A percentile compares a stretch with the other conserved stretches of the same genome.
These are phyloP conservation scores for Yponomeuta malinellus DNA, from an alignment of 2,888 invertebrate species.

Conservation along the genomic window DNA sequence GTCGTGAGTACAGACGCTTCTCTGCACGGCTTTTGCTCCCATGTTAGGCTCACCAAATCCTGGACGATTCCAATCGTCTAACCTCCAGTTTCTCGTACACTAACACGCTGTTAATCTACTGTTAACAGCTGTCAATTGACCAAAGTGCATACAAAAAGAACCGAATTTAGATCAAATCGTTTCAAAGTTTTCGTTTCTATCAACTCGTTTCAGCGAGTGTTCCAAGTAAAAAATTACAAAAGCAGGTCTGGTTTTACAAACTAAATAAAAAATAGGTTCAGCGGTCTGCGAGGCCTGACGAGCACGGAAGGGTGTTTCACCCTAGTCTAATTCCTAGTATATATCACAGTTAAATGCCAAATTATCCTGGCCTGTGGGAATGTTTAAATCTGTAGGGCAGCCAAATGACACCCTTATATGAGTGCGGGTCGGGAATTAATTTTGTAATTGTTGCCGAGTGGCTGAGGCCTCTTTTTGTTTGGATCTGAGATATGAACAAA, in stretches of 20 bases:
- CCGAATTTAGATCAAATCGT: too few species aligned
- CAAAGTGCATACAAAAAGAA: too few species aligned
- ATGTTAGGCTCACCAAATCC: too few species aligned
- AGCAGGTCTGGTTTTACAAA: neutral
- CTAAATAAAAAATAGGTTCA: neutral
- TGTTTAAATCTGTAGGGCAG: neutral
- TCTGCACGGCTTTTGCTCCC: too few species aligned
- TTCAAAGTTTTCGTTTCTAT: too few species aligned
- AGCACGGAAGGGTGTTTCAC: neutral
- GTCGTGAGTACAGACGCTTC: too few species aligned
- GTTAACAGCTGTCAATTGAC: too few species aligned
- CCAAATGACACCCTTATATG: neutral
- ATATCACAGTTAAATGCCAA: slow-evolving; percentile 1
- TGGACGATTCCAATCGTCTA: too few species aligned
- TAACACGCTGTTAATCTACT: too few species aligned
- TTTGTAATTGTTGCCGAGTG: neutral
- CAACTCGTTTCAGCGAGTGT: too few species aligned
- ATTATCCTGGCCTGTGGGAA: neutral
- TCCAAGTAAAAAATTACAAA: neutral
- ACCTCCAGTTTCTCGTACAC: too few species aligned
- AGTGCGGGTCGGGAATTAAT: neutral
- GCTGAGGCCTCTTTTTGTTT: neutral
- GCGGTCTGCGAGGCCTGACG: neutral
- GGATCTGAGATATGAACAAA: neutral
- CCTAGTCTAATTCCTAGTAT: neutral